Conservation (phyloP, 2,113 vertebrate species). For the Siniperca knerii region DNA sequence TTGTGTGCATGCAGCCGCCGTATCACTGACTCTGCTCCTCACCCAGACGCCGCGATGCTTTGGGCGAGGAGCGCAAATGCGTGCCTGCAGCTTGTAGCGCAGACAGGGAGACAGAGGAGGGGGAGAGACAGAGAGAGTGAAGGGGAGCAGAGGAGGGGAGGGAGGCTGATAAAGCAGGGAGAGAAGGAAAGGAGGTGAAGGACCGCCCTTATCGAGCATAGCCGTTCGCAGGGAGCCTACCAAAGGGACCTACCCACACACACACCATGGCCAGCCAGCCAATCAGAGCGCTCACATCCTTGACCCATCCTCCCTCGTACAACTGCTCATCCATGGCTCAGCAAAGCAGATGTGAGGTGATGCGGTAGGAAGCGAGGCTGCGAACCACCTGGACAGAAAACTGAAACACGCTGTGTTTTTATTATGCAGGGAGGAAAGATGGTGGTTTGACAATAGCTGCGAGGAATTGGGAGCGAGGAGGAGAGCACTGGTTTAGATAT, state of each 20-base stretch:
- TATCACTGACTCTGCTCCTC: slow-evolving; percentile 41
- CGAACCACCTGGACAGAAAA: slow-evolving; percentile 44
- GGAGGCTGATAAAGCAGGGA: slow-evolving; percentile 46
- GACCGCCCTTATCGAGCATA: slow-evolving; percentile 73
- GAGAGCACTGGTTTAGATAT: background rate
- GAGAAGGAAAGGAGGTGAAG: slow-evolving; percentile 67
- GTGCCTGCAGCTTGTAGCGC: slow-evolving; percentile 51
- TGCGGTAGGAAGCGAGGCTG: slow-evolving; percentile 56
- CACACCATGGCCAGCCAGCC: slow-evolving; percentile 75
- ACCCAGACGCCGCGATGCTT: slow-evolving; percentile 36
- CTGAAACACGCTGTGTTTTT: slow-evolving; percentile 12
- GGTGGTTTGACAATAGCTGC: background rate
- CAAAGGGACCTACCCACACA: slow-evolving; percentile 76
- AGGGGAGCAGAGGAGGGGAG: slow-evolving; percentile 26
- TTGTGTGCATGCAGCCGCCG: background rate
- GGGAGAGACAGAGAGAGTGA: slow-evolving; percentile 47
- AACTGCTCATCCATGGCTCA: slow-evolving; percentile 76
- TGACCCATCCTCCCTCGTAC: slow-evolving; percentile 78
- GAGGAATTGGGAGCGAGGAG: background rate
- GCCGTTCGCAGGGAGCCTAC: slow-evolving; percentile 68
- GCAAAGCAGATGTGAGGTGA: slow-evolving; percentile 73
- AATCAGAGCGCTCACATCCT: slow-evolving; percentile 74
- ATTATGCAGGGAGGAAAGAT: background rate
- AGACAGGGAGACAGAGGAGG: slow-evolving; percentile 24
- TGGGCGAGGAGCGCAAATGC: slow-evolving; percentile 11